Conservation (phyloP, 2,888 invertebrate genomes). For the Gerris lacustris region DNA sequence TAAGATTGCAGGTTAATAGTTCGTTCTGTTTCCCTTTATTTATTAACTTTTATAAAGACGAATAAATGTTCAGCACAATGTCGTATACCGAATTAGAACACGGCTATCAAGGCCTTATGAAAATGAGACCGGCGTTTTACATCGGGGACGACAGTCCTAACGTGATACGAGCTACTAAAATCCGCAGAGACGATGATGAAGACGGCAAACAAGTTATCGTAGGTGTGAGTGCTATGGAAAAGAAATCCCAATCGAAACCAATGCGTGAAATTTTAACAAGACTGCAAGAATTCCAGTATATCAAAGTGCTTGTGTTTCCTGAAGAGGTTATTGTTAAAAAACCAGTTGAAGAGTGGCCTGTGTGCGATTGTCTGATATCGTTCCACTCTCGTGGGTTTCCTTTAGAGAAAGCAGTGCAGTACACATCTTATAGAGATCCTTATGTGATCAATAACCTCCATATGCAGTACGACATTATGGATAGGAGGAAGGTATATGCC, state of each 20-base stretch:
- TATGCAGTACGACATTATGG: constrained; percentile 96
- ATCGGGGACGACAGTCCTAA: constrained; percentile 41
- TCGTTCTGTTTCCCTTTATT: too few relatives aligned
- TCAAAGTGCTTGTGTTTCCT: constrained; percentile 86
- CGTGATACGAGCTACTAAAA: constrained; percentile 25
- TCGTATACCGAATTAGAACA: constrained; percentile 86
- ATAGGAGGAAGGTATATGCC: constrained; percentile 85
- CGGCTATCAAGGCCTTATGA: constrained; percentile 77
- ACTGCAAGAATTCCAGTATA: constrained; percentile 90
- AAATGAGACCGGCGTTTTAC: constrained; percentile 57
- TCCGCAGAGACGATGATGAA: constrained; percentile 36
- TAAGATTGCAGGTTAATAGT: too few relatives aligned
- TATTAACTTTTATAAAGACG: too few relatives aligned
- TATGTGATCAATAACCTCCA: constrained; percentile 97
- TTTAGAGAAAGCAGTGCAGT: constrained; percentile 91
- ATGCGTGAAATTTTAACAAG: constrained; percentile 97
- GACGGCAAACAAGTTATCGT: constrained; percentile 83
- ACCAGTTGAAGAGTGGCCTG: constrained; percentile 95
- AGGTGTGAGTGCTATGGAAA: constrained; percentile 98
- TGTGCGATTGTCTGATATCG: constrained; percentile 93
- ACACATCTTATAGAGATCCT: constrained; percentile 83
- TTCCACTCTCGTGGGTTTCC: constrained; percentile 99
- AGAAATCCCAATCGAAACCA: constrained; percentile 97
- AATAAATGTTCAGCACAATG: constrained; percentile 42
- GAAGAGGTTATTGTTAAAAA: constrained; percentile 93